These are phyloP conservation scores for Oscheius sp. DNA, from an alignment of 2,888 invertebrate genomes.

Conservation along the genomic window DNA sequence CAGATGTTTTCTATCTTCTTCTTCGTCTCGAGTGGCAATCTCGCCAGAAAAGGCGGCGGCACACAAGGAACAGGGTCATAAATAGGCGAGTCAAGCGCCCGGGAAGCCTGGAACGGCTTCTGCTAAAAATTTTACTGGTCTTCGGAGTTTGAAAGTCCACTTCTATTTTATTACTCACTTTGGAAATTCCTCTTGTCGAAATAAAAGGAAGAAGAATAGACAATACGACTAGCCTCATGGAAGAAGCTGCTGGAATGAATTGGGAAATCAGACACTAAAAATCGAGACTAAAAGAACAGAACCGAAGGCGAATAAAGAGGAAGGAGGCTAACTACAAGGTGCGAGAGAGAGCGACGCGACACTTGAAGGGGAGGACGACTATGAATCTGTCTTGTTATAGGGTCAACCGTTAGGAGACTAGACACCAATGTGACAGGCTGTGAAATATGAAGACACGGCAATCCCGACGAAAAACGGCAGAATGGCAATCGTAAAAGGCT, in stretches of 20 bases:
- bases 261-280: not conserved
- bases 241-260: not conserved
- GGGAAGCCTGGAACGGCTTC: constrained; percentile 12
- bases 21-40: constrained; percentile 12
- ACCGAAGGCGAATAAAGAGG: not conserved
- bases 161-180: constrained; percentile 6
- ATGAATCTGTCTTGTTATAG: too few relatives aligned
- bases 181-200: constrained; percentile 9
- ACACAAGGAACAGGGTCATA: constrained; percentile 29
- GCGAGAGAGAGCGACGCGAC: not conserved
- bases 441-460: constrained; percentile 21
- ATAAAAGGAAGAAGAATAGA: not conserved
- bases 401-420: not conserved
- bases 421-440: not conserved
- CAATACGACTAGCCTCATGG: not conserved
- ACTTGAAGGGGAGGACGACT: not conserved
- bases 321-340: not conserved
- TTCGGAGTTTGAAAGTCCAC: constrained; percentile 1
- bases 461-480: constrained; percentile 9
- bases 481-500: constrained; percentile 24
- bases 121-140: not conserved
- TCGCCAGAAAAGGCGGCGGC: constrained; percentile 11
- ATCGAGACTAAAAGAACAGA: not conserved
- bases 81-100: constrained; percentile 23
- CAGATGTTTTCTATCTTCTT: constrained; percentile 30